A percentile compares a stretch with the other conserved stretches of the same genome.
phyloP scores from a whole-genome alignment of 2,888 invertebrate genomes.

The Tetragonula carbonaria region DNA sequence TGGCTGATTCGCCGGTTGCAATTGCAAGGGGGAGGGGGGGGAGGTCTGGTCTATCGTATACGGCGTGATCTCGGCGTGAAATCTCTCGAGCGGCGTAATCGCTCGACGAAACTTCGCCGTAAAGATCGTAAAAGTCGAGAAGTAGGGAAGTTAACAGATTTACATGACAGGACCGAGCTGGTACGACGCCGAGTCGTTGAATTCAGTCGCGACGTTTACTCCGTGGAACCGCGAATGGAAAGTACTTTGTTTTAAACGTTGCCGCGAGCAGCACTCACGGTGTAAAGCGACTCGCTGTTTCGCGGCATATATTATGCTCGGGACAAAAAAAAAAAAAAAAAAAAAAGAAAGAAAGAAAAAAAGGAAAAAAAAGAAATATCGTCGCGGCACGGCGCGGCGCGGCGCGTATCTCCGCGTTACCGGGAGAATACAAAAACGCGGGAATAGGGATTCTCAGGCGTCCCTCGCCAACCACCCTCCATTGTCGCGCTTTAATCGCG shows the following conservation, averaged over 20 bases:
- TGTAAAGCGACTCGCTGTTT: slow-evolving; percentile 33
- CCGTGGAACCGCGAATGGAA: slow-evolving; percentile 42
- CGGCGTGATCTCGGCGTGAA: slow-evolving; percentile 22
- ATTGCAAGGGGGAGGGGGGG: not conserved
- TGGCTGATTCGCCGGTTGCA: not conserved
- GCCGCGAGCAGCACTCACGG: slow-evolving; percentile 34
- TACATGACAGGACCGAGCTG: slow-evolving; percentile 37
- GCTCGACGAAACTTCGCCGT: slow-evolving; percentile 35
- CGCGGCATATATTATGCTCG: slow-evolving; percentile 38
- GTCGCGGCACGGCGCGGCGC: slow-evolving; percentile 9
- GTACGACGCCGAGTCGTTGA: slow-evolving; percentile 35
- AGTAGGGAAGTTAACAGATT: slow-evolving; percentile 54
- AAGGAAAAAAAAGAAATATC: slow-evolving; percentile 6
- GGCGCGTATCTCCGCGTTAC: slow-evolving; percentile 20
- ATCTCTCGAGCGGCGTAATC: slow-evolving; percentile 21
- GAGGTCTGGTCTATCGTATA: not conserved
- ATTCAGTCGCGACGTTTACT: slow-evolving; percentile 53
- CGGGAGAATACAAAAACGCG: slow-evolving; percentile 32
- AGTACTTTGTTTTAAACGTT: slow-evolving; percentile 61
- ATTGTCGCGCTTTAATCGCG: slow-evolving; percentile 78
- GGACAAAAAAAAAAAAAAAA: not conserved
- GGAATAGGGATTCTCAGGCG: slow-evolving; percentile 42
- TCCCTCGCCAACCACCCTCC: slow-evolving; percentile 53
- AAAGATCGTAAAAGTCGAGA: slow-evolving; percentile 42
- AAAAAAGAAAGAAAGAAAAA: not conserved